Evolutionary conservation across 2,888 invertebrate species (phyloP).

Genomic region (Antheraea assamensis): DNA sequence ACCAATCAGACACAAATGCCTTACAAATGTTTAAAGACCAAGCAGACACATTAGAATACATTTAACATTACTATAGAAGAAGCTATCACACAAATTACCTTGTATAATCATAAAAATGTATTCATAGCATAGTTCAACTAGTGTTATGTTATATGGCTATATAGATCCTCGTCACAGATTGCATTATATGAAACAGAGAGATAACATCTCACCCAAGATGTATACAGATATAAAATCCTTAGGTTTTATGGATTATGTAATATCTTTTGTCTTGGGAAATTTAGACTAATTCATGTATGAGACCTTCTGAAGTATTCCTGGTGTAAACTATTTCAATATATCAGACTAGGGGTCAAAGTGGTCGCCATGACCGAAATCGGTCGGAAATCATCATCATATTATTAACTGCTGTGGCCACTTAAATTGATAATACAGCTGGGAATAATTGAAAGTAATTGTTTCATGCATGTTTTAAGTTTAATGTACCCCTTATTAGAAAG

Average conservation of each 20-base stretch:
- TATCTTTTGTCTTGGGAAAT: no score
- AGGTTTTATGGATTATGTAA: no score
- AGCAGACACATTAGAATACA: background rate
- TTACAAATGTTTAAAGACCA: background rate
- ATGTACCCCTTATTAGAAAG: background rate
- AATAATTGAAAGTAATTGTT: background rate
- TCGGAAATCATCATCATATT: no score
- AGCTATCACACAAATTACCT: background rate
- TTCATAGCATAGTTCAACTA: background rate
- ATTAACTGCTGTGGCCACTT: background rate
- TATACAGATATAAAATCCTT: no score
- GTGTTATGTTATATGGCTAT: background rate
- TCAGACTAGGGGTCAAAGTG: no score
- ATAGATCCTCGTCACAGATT: background rate
- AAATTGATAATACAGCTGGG: background rate
- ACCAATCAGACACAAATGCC: background rate
- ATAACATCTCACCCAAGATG: no score
- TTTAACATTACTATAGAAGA: background rate
- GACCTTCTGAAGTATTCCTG: no score
- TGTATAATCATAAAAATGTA: background rate
- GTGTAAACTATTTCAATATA: background rate
- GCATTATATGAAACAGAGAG: background rate
- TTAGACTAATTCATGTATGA: no score
- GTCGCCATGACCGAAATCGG: no score
- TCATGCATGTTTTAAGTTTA: background rate